Conservation (phyloP, 2,797 vertebrate species). For the Scleropages formosus region DNA sequence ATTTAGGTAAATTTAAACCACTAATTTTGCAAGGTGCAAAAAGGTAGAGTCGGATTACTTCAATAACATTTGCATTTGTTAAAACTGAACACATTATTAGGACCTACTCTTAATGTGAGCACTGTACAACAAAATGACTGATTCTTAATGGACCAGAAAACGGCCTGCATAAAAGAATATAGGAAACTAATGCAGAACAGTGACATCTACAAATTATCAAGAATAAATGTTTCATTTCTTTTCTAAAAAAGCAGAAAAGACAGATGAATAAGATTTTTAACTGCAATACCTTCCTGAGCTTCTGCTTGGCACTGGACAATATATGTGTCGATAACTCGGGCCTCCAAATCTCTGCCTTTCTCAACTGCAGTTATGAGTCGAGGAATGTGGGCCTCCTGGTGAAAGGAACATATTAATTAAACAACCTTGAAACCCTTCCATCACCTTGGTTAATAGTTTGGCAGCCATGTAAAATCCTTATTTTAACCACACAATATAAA, state of each 20-base stretch:
- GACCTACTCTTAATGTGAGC: too few species aligned
- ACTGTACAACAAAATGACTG: too few species aligned
- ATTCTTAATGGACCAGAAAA: too few species aligned
- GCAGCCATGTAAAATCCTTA: background rate
- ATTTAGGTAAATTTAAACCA: too few species aligned
- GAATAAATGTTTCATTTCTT: background rate
- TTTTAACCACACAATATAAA: too few species aligned
- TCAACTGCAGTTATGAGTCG: slow-evolving; percentile 89
- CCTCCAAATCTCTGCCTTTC: slow-evolving; percentile 90
- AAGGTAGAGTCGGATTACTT: too few species aligned
- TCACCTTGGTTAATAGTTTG: background rate
- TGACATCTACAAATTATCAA: background rate
- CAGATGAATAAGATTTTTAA: background rate
- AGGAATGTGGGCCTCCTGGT: slow-evolving; percentile 85
- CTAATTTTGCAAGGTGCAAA: too few species aligned
- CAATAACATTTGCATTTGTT: too few species aligned
- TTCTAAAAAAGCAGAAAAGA: background rate
- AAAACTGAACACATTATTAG: too few species aligned
- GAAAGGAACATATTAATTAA: background rate
- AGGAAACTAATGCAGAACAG: background rate
- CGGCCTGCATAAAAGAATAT: too few species aligned
- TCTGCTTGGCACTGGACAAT: slow-evolving; percentile 93
- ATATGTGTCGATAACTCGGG: slow-evolving; percentile 85
- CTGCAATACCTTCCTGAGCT: slow-evolving; percentile 88
- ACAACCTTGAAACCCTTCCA: background rate